Base-by-base conservation (phyloP, 2,113 vertebrate species). In the Baryphthengus martii region DNA sequence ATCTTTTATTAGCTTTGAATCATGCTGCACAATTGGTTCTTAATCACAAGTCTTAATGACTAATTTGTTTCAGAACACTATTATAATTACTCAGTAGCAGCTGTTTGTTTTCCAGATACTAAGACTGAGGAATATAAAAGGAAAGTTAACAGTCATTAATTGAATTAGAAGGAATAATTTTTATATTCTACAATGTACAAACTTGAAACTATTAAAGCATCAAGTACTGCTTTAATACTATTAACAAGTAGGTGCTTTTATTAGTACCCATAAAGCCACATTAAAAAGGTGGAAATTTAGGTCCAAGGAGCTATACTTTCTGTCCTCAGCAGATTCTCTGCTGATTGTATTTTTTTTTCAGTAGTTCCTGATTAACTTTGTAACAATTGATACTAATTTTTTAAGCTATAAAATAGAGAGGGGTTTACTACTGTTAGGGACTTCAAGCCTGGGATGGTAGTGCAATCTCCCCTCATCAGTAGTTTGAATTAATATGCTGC, bases 1-100 rank as follows among this genome's bases (percentile, higher is more conserved):
- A 68, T 80, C 76, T 86, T 90, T 86, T 92, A 77, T 91, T 93
- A 71, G 65, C 78, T 92, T 93, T 88, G 82, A 93, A 56, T 94
- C 56, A 33, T 90, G 56, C 47, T 81, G 37, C 56, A 61, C 25
- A 49, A 88, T 67, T 84, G 65, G 56, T 96, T 95, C 72, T 95
- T 86, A 95, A 86, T 94, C 75, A 86, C 78, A 61, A 84, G 68
- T 79, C 88, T 65, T 96, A 94, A 94, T 94, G 96, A 96, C 90
- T 95, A 93, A 94, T 94, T 91, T 95, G 90, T 95, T 94, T 88
- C 79, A 93, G 96, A 96, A 93, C 90, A 68, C 40, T 80, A 2
- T 62, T 82, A 85, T 93, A 95, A 94, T 93, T 96, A 90, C 67
- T 90, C 75, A 94, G 67, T 50, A 85, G 68, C 85, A 88, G 85